Evolutionary conservation across 2,888 invertebrate genomes (phyloP), one percentile per base, ranked within the genome.

Genomic region (Sinodicranocentrus sp.): DNA sequence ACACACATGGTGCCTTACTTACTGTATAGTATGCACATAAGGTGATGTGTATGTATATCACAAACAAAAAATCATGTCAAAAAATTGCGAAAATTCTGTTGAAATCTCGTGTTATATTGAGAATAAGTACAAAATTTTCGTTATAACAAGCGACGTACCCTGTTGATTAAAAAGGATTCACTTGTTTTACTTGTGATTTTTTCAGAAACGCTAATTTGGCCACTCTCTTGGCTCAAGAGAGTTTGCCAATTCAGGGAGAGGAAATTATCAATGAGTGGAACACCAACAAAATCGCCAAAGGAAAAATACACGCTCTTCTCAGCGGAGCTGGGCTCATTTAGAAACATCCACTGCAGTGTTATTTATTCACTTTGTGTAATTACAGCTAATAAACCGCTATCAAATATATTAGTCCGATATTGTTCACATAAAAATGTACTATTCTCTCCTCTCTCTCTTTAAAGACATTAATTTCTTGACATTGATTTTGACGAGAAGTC

Each of bases 261-360:
- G 52, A 85, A 76, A 77, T 88, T 59, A 87, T 88, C 8, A 2
- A 73, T 13, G 70, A 87, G 25, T 88, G 88, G 88, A 85, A 88
- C 73, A 88, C 88, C 0, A 86, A 86, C 70, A 88, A 88, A 77
- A 88, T 88, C 63, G 84, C 84, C 33, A 79, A 86, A 75, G 86
- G 86, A 17, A 85, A 84, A 84, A 86, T 88, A 8, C 75, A 84
- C 39, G 88, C 86, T 68, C 75, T 88, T 26, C 76, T 88, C n/a
- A 28, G 75, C n/a, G 88, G 87, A 13, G 88, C 88, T 21, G 88
- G 88, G 17, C 83, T 88, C 61, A 84, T 87, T 72, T 85, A 78
- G 77, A 52, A 6, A 5, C 48, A 10, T 57, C 23, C 5, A 57
- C 6, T 61, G 48, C 54, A 25, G 1, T 71, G 78, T 78, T 70